Conservation (phyloP, 2,797 vertebrate genomes). For the Poeciliopsis turneri region DNA sequence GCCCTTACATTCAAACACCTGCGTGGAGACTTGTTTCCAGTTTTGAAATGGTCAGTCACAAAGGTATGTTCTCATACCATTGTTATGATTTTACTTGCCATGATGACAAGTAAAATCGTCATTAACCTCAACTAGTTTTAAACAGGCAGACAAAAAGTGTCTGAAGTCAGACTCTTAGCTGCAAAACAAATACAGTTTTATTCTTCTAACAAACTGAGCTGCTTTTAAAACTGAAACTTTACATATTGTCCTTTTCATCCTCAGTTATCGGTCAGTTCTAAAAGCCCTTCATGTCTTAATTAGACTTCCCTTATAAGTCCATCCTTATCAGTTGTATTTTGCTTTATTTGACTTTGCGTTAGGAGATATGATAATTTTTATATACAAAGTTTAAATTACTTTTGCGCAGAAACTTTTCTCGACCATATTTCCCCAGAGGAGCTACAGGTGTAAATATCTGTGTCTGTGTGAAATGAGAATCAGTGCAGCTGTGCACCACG, state of each 20-base stretch:
- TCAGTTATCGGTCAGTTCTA: constrained; percentile 48
- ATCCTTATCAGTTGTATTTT: constrained; percentile 47
- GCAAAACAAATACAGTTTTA: background rate
- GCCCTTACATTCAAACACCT: too few species aligned
- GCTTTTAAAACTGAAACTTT: background rate
- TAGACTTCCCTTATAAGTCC: constrained; percentile 37
- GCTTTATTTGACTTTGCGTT: constrained; percentile 51
- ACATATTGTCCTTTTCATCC: constrained; percentile 24
- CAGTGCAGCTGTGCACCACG: constrained; percentile 2
- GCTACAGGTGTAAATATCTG: background rate
- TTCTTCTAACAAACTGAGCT: background rate
- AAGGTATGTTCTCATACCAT: too few species aligned
- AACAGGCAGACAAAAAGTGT: background rate
- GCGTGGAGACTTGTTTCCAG: too few species aligned
- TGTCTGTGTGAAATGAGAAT: background rate
- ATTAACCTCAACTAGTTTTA: too few species aligned
- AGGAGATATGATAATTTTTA: constrained; percentile 57
- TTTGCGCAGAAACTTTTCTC: constrained; percentile 49
- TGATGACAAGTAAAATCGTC: background rate
- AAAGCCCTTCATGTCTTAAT: constrained; percentile 59
- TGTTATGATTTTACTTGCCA: too few species aligned
- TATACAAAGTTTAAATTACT: constrained; percentile 65
- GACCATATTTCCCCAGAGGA: constrained; percentile 49
- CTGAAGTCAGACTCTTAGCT: background rate
- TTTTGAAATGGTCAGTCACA: too few species aligned